A percentile compares a stretch with the other conserved stretches of the same genome.
phyloP scores from a whole-genome alignment of 2,797 vertebrate species.

The Helarctos malayanus region DNA sequence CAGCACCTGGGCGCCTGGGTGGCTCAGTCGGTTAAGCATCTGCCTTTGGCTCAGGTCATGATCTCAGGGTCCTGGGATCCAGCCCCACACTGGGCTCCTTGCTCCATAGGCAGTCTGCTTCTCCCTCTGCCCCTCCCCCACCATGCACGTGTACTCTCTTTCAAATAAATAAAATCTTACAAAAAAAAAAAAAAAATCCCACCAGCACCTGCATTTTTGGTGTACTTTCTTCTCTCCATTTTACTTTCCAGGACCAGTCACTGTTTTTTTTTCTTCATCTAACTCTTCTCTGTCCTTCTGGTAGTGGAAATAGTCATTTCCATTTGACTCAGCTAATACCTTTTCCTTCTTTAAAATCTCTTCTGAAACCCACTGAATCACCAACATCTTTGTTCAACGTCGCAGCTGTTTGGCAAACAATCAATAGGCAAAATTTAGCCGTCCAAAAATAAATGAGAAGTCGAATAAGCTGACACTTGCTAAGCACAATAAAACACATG shows the following conservation, averaged over 20 bases:
- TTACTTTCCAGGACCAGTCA: background rate
- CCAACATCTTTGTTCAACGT: background rate
- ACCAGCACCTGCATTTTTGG: background rate
- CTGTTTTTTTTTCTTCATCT: background rate
- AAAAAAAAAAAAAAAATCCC: background rate
- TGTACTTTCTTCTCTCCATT: background rate
- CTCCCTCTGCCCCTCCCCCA: background rate
- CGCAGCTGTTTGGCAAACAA: background rate
- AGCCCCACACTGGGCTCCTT: background rate
- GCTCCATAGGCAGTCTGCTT: background rate
- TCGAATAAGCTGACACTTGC: background rate
- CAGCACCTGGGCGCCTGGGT: background rate
- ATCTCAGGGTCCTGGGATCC: background rate
- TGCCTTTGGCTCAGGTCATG: background rate
- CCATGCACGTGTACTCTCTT: background rate
- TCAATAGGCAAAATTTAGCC: background rate
- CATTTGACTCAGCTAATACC: background rate
- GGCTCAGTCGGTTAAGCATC: background rate
- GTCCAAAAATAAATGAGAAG: constrained; percentile 2
- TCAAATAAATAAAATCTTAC: background rate
- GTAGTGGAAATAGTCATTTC: background rate
- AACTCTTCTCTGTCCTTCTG: background rate
- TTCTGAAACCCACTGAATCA: background rate
- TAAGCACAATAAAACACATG: background rate
- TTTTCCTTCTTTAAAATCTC: constrained; percentile 17